Conservation (phyloP, 2,113 vertebrate species). For the Eublepharis macularius region DNA sequence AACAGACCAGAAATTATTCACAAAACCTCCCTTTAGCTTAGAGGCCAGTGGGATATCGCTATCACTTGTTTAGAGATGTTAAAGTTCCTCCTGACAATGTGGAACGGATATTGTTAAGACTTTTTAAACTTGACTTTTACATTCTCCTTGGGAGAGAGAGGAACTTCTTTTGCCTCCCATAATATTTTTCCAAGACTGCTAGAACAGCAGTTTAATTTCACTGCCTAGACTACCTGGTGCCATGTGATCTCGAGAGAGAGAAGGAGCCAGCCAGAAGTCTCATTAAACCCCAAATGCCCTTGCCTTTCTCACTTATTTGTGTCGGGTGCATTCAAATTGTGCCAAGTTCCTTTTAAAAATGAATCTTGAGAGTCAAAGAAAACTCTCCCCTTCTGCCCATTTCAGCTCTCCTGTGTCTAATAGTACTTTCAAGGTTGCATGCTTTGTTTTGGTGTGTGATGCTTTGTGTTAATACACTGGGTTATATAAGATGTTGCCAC, state of each 20-base stretch:
- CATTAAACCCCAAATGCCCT: neutral
- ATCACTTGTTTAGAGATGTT: neutral
- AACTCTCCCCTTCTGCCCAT: neutral
- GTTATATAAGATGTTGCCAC: neutral
- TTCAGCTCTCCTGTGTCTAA: neutral
- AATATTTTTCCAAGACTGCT: slow-evolving; percentile 11
- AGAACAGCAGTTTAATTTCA: neutral
- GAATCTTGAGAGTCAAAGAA: neutral
- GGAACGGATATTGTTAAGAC: neutral
- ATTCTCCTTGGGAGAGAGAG: neutral
- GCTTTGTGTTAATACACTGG: slow-evolving; percentile 35
- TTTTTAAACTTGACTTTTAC: neutral
- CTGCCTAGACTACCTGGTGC: neutral
- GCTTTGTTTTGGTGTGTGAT: neutral
- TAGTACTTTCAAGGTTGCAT: neutral
- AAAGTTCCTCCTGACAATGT: neutral
- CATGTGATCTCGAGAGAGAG: neutral
- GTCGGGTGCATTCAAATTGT: neutral
- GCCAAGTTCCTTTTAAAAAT: slow-evolving; percentile 6
- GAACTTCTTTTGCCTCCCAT: neutral
- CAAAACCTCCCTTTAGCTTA: neutral
- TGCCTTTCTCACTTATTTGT: neutral
- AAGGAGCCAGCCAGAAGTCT: neutral
- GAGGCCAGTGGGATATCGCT: too few relatives aligned
- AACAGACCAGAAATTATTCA: too few relatives aligned